These are phyloP conservation scores for Tetragnatha versicolor DNA, from an alignment of 1,140 invertebrate genomes.

Conservation along the genomic window DNA sequence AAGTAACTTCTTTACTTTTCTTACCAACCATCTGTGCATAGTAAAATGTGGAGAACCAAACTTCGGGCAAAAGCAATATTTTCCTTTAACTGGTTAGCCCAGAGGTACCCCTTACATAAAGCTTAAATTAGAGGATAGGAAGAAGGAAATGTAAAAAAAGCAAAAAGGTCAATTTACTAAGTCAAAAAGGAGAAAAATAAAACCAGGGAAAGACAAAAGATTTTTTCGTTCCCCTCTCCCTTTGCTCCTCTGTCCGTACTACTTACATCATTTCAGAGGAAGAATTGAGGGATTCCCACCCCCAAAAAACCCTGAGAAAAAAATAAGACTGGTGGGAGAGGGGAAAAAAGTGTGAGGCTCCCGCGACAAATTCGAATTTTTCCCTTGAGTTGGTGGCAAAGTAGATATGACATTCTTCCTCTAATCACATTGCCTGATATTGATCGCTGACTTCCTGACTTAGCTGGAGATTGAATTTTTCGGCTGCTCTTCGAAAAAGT, in stretches of 20 bases:
- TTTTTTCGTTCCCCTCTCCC: neutral
- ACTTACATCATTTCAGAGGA: constrained; percentile 43
- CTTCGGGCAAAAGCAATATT: too few relatives aligned
- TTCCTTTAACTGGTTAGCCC: too few relatives aligned
- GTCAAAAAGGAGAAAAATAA: constrained; percentile 17
- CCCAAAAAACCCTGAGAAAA: constrained; percentile 14
- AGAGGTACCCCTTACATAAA: constrained; percentile 4
- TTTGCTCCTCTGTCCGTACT: constrained; percentile 28
- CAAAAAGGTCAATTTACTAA: constrained; percentile 40
- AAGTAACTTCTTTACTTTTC: too few relatives aligned
- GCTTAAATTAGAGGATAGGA: constrained; percentile 33
- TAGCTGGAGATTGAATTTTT: constrained; percentile 53
- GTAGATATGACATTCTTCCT: constrained; percentile 54
- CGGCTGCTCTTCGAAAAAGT: constrained; percentile 41
- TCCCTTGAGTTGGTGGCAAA: constrained; percentile 54
- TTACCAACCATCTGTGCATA: too few relatives aligned
- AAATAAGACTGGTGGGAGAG: neutral
- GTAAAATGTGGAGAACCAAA: too few relatives aligned
- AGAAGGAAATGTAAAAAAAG: constrained; percentile 26
- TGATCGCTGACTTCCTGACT: constrained; percentile 52
- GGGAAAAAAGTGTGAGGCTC: constrained; percentile 13
- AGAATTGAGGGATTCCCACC: constrained; percentile 8
- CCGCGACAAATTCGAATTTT: constrained; percentile 54
- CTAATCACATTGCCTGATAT: constrained; percentile 54
- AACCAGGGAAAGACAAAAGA: constrained; percentile 24